Percentiles rank a stretch among this genome's conserved stretches.
Conservation (phyloP, 2,888 invertebrate species). For the Zaprionus lineosus region DNA sequence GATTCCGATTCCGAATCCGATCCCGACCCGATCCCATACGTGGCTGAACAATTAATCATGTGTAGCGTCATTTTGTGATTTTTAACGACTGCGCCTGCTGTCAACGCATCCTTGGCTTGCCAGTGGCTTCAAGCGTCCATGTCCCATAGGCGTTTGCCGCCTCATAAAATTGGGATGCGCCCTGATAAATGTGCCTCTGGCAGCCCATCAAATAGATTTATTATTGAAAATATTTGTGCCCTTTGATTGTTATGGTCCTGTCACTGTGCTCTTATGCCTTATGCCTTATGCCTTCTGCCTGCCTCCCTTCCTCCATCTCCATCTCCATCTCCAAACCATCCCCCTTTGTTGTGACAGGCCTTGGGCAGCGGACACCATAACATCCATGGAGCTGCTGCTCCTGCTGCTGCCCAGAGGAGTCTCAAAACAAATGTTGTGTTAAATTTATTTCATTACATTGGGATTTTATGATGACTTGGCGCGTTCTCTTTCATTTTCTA, state of each 20-base stretch:
- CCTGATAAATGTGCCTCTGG: constrained; percentile 53
- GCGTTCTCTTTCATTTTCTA: constrained; percentile 46
- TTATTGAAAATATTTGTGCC: constrained; percentile 76
- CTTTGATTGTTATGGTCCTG: constrained; percentile 63
- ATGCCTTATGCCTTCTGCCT: too few species aligned
- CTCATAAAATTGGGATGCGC: constrained; percentile 57
- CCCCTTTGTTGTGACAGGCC: constrained; percentile 53
- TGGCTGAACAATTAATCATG: constrained; percentile 75
- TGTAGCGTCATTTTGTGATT: constrained; percentile 70
- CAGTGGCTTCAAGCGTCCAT: constrained; percentile 15
- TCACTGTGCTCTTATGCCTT: too few species aligned
- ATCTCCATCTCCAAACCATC: neutral
- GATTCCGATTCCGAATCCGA: constrained; percentile 3
- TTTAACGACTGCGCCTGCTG: constrained; percentile 78
- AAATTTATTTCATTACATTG: constrained; percentile 73
- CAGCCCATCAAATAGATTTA: constrained; percentile 77
- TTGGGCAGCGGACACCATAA: constrained; percentile 2
- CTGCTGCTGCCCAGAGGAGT: constrained; percentile 13
- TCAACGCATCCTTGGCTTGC: constrained; percentile 61
- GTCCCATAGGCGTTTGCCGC: constrained; percentile 42
- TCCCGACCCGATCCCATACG: too few species aligned
- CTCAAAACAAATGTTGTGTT: constrained; percentile 66
- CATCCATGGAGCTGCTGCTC: neutral
- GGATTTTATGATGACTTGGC: constrained; percentile 67
- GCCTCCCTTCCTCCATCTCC: constrained; percentile 3